A percentile compares a stretch with the other conserved stretches of the same genome.
Evolutionary conservation across 2,113 vertebrate genomes (phyloP).

Genomic region (Cinclus cinclus): DNA sequence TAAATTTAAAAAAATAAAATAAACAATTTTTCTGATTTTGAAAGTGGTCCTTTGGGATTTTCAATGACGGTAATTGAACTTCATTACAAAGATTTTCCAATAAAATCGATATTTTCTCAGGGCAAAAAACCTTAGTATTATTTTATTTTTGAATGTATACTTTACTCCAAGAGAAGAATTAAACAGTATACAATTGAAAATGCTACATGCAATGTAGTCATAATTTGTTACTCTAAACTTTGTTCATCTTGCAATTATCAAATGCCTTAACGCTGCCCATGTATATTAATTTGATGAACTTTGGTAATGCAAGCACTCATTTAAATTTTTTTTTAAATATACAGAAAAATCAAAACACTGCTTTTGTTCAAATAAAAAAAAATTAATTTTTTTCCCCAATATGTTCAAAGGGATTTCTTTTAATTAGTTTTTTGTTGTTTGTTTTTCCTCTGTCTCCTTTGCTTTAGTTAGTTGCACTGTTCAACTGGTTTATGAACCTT

Average conservation of each 20-base stretch:
- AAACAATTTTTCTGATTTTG: not conserved
- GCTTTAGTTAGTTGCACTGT: not conserved
- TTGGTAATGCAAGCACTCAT: not conserved
- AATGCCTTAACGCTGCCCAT: not conserved
- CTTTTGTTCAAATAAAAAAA: not conserved
- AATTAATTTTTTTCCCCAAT: not conserved
- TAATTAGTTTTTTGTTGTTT: not conserved
- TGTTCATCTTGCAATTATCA: not conserved
- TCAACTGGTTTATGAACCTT: not conserved
- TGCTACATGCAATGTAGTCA: not conserved
- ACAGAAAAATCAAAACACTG: not conserved
- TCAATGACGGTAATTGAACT: not conserved
- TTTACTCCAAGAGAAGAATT: not conserved
- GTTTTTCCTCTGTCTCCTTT: not conserved
- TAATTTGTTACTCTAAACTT: not conserved
- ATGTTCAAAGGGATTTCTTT: fast-evolving
- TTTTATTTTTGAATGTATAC: not conserved
- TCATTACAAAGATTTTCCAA: not conserved
- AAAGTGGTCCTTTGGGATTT: not conserved
- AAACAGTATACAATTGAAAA: not conserved
- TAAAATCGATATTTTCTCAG: not conserved
- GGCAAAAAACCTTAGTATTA: not conserved
- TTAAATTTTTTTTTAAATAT: not conserved
- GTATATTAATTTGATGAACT: not conserved
- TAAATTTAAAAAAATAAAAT: too few species aligned